Evolutionary conservation across 1,140 invertebrate species (phyloP), one percentile per base, ranked within the genome.

Genomic region (Drosophila willistoni): DNA sequence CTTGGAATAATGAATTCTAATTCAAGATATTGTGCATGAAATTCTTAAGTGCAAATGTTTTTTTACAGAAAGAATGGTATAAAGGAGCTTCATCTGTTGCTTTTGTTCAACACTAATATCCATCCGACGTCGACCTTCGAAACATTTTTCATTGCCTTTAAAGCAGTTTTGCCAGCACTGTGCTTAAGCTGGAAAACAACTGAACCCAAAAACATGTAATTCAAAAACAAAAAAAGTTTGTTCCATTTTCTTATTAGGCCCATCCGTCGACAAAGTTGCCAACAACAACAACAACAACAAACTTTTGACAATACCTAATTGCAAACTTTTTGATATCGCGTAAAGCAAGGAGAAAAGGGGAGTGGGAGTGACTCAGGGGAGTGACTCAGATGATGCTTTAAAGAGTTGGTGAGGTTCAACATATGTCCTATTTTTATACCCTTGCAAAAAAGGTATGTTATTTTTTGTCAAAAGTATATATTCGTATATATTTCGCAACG

Each of bases 261-360:
- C 82, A 78, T 71, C 42, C 68, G 81, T 78, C 81, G 81, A 78
- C 81, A 85, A 85, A 85, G 81, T 85, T 85, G 59, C 64, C 67
- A 80, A 74, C 79, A 81, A 77, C 67, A 66, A 69, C 55, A 83
- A 83, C 64, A 85, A 69, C 55, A 83, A 83, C 64, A 85, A 86
- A 86, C 82, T 85, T 86, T 89, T 78, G 80, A 89, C 84, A 87
- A 87, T 87, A 89, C 77, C 84, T 87, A 87, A 87, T 89, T 87
- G 84, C 80, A 87, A 87, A 87, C 80, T 87, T 87, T 87, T 70
- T 77, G 80, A 83, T 84, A 80, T 72, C 71, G 66, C 72, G 68
- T 39, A 7, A 62, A n/a, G 59, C 5, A 19, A 55, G 6, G 39
- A 25, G 13, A 68, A 42, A 41, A 44, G 62, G 12, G 36, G n/a